Conservation (phyloP, 2,888 invertebrate species). For the Rhodophaea formosa region DNA sequence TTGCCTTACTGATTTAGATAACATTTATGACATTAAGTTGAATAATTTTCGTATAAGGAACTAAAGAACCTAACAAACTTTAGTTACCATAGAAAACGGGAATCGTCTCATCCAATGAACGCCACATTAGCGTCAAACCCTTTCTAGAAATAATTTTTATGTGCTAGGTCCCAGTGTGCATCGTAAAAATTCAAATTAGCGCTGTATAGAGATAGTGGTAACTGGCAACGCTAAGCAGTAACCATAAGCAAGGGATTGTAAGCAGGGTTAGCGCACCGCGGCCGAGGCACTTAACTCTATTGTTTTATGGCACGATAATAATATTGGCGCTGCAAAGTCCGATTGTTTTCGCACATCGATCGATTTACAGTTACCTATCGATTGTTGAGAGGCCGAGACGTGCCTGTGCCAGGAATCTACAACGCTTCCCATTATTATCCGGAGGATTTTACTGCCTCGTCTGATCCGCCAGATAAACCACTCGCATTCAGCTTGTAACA, state of each 20-base stretch:
- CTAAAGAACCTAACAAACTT: too few species aligned
- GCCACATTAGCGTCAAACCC: background rate
- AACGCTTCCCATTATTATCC: slow-evolving; percentile 33
- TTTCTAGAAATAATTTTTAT: slow-evolving; percentile 28
- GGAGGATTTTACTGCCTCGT: slow-evolving; percentile 23
- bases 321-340: slow-evolving; percentile 53
- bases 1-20: too few species aligned
- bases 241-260: slow-evolving; percentile 29
- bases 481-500: slow-evolving; percentile 30
- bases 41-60: too few species aligned
- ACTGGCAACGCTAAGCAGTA: slow-evolving; percentile 18
- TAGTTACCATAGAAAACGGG: too few species aligned
- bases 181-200: slow-evolving; percentile 15
- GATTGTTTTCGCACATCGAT: slow-evolving; percentile 65
- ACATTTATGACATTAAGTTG: too few species aligned
- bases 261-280: slow-evolving; percentile 25
- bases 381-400: slow-evolving; percentile 33
- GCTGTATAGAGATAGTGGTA: background rate
- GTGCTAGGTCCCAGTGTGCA: slow-evolving; percentile 20
- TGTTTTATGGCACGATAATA: slow-evolving; percentile 59
- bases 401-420: slow-evolving; percentile 31
- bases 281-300: slow-evolving; percentile 46
- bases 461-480: slow-evolving; percentile 27
- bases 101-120: background rate
- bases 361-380: slow-evolving; percentile 52